A percentile compares a stretch with the other conserved stretches of the same genome.
These are phyloP conservation scores for Apocheima hispidaria DNA, from an alignment of 2,888 invertebrate species.

Conservation along the genomic window DNA sequence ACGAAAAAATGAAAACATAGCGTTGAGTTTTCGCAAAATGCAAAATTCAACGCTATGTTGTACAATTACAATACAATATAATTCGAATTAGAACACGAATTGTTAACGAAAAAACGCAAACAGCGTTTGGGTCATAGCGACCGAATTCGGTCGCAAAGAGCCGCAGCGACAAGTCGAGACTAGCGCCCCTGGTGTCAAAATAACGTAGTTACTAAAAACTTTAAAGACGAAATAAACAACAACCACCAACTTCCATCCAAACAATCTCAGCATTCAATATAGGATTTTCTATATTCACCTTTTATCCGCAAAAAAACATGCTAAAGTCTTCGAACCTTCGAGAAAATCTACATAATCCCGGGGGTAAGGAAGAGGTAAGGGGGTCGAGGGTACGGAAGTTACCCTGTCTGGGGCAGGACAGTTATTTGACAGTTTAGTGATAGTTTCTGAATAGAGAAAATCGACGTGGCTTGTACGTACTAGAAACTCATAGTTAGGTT, in stretches of 20 bases:
- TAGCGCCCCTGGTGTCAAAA: no score
- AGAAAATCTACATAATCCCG: conserved; percentile 47
- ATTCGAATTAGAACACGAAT: no score
- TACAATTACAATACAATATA: no score
- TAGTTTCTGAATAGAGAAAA: conserved; percentile 26
- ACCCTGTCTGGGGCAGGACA: conserved; percentile 15
- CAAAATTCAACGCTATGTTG: no score
- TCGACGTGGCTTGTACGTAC: neutral
- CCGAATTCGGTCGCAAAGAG: no score
- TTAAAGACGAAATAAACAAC: neutral
- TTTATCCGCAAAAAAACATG: conserved; percentile 34
- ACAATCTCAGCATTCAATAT: conserved; percentile 28
- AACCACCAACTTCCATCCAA: conserved; percentile 4
- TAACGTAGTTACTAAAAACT: conserved; percentile 1
- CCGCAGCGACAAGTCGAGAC: no score
- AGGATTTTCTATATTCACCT: conserved; percentile 32
- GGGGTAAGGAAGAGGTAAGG: conserved; percentile 14
- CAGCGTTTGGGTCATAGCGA: no score
- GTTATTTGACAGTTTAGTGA: conserved; percentile 31
- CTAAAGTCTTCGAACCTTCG: conserved; percentile 33
- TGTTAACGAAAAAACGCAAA: no score
- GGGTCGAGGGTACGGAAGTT: conserved; percentile 7
- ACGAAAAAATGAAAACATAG: no score
- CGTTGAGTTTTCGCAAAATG: no score
- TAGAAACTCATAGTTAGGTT: neutral